phyloP scores from a whole-genome alignment of 2,113 vertebrate genomes.

The Cygnus buccinator region DNA sequence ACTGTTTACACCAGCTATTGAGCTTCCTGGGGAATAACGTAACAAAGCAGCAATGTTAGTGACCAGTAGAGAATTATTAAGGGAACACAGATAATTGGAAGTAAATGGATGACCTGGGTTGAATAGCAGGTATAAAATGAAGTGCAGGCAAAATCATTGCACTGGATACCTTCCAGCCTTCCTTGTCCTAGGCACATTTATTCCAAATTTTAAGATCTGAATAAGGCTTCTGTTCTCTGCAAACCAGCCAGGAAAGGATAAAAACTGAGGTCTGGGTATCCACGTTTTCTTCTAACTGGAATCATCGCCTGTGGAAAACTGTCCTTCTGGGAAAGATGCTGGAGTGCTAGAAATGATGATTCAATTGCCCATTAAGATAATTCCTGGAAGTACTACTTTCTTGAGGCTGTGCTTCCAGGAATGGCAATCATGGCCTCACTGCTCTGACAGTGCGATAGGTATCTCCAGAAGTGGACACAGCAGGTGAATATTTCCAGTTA shows the following conservation, averaged over 20 bases:
- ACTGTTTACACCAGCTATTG: neutral
- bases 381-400: constrained; percentile 72
- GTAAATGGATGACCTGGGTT: constrained; percentile 46
- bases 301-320: constrained; percentile 64
- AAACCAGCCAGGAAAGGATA: constrained; percentile 13
- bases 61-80: constrained; percentile 60
- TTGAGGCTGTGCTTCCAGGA: constrained; percentile 60
- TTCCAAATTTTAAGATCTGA: constrained; percentile 48
- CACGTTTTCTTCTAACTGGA: constrained; percentile 61
- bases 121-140: constrained; percentile 16
- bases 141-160: constrained; percentile 13
- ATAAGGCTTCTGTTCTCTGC: constrained; percentile 15
- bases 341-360: constrained; percentile 73
- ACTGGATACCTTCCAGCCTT: neutral
- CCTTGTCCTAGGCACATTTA: neutral
- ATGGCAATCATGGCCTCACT: constrained; percentile 25
- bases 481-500: constrained; percentile 55
- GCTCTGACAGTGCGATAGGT: constrained; percentile 30
- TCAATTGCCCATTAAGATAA: constrained; percentile 77
- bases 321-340: constrained; percentile 66
- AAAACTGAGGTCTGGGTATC: neutral
- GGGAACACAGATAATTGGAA: constrained; percentile 44
- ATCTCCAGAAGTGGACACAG: constrained; percentile 19
- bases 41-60: constrained; percentile 11
- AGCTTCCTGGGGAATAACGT: constrained; percentile 12